Percentiles rank a stretch among this genome's conserved stretches.
These are phyloP conservation scores for Nasonia oneida DNA, from an alignment of 2,888 invertebrate genomes.

Conservation along the genomic window DNA sequence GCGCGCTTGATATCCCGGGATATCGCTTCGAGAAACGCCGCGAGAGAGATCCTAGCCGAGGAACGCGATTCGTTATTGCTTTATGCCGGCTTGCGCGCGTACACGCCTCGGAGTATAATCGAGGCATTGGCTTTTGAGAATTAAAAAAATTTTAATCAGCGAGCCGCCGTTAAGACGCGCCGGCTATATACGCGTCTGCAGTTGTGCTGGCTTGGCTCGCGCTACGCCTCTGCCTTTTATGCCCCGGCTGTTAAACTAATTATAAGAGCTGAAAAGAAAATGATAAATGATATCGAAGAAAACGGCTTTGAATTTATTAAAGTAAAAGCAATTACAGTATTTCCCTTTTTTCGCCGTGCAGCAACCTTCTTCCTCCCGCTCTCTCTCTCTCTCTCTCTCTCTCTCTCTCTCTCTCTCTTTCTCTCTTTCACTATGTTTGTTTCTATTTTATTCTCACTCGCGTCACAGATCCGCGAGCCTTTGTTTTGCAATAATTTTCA, in stretches of 20 bases:
- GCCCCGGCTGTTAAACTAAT: conserved; percentile 51
- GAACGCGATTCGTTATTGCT: conserved; percentile 39
- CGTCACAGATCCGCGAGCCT: background rate
- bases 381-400: background rate
- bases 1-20: conserved; percentile 36
- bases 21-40: background rate
- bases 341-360: background rate
- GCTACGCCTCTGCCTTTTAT: conserved; percentile 29
- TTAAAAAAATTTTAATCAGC: conserved; percentile 60
- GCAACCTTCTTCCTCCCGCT: too few species aligned
- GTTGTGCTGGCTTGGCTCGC: background rate
- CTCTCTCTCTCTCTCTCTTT: background rate
- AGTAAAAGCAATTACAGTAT: conserved; percentile 44
- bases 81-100: conserved; percentile 6
- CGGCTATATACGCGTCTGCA: background rate
- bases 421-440: background rate
- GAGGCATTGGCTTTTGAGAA: conserved; percentile 52
- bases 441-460: too few species aligned
- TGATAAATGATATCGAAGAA: conserved; percentile 49
- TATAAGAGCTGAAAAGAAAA: conserved; percentile 49
- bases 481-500: conserved; percentile 35
- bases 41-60: background rate
- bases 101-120: conserved; percentile 34
- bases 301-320: conserved; percentile 41
- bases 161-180: conserved; percentile 49